phyloP scores from a whole-genome alignment of 2,888 invertebrate genomes.

The Palloptera scutellata region DNA sequence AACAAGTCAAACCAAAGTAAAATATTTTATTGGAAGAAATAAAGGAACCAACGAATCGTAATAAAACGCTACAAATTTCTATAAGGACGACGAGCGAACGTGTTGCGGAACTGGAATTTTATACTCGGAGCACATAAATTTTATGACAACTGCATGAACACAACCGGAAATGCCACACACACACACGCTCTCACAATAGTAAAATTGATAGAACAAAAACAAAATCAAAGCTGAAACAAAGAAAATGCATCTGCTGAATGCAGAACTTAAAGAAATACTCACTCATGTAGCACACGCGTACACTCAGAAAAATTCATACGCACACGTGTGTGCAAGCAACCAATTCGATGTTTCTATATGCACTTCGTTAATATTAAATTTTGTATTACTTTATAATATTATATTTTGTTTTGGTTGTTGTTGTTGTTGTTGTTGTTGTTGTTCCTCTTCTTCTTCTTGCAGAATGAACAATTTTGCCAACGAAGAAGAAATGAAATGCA shows the following conservation, averaged over 20 bases:
- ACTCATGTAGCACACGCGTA: too few species aligned
- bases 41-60: background rate
- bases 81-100: background rate
- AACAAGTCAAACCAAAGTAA: background rate
- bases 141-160: constrained; percentile 10
- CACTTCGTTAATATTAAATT: constrained; percentile 1
- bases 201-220: background rate
- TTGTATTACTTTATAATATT: background rate
- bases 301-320: background rate
- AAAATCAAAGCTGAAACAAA: too few species aligned
- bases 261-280: too few species aligned
- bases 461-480: background rate
- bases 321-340: background rate
- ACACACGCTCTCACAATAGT: background rate
- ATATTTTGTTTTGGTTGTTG: too few species aligned
- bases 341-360: background rate
- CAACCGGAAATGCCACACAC: background rate
- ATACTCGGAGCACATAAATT: constrained; percentile 5
- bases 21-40: background rate
- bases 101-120: constrained; percentile 1
- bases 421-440: background rate
- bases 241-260: too few species aligned
- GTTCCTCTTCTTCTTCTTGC: background rate
- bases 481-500: too few species aligned
- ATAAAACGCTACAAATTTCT: background rate